Evolutionary conservation across 2,113 vertebrate genomes (phyloP).

Genomic region (Typhlomys cinereus): DNA sequence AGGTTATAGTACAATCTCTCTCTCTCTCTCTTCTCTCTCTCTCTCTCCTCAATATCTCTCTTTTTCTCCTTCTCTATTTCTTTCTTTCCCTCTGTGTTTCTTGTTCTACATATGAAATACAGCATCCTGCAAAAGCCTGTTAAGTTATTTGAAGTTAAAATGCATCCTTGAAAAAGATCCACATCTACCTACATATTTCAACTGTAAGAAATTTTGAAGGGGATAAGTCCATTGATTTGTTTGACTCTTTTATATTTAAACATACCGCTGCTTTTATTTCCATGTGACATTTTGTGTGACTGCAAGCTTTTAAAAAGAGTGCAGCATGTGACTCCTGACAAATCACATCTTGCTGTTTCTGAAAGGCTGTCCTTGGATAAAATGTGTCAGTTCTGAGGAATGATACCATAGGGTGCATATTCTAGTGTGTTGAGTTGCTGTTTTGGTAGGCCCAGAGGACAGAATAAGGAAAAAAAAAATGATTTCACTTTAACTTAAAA

Average conservation of each 20-base stretch:
- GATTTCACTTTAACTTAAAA: neutral
- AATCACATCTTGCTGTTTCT: neutral
- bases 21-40: accelerated
- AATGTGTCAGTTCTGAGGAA: neutral
- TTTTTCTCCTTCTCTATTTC: accelerated
- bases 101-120: neutral
- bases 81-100: neutral
- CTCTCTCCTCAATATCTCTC: accelerated
- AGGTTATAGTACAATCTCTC: neutral
- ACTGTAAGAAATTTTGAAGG: neutral
- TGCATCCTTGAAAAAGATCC: neutral
- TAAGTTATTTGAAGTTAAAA: neutral
- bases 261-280: neutral
- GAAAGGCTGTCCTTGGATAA: neutral
- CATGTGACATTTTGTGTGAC: neutral
- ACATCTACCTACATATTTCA: neutral
- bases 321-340: neutral
- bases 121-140: neutral
- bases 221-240: neutral
- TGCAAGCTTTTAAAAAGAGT: neutral
- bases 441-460: accelerated
- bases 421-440: neutral
- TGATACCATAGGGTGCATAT: neutral
- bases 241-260: neutral
- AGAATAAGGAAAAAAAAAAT: neutral